Conservation (phyloP, 2,888 invertebrate genomes). For the Melolontha melolontha region DNA sequence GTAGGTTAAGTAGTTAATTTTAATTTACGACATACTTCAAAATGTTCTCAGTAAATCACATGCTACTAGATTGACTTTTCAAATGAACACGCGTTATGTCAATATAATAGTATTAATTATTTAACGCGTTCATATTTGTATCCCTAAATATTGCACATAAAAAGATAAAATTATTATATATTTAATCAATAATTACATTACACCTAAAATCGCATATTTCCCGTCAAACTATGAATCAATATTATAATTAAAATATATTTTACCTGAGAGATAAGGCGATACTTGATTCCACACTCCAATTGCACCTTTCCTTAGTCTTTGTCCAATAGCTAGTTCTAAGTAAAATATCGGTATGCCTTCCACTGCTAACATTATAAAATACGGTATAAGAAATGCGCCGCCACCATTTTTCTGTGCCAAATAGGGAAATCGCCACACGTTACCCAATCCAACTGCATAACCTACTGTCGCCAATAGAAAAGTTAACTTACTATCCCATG, state of each 20-base stretch:
- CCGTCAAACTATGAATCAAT: too few relatives aligned
- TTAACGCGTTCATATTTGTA: too few relatives aligned
- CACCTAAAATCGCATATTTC: too few relatives aligned
- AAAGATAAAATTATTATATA: too few relatives aligned
- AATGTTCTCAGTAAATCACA: too few relatives aligned
- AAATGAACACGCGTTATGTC: too few relatives aligned
- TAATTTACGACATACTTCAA: too few relatives aligned
- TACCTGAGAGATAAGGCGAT: conserved; percentile 82
- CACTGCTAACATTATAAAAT: conserved; percentile 93
- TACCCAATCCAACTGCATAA: conserved; percentile 89
- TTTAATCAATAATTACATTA: too few relatives aligned
- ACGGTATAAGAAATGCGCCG: conserved; percentile 96
- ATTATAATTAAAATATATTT: conserved; percentile 27
- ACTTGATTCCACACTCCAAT: conserved; percentile 97
- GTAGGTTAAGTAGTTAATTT: too few relatives aligned
- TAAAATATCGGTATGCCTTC: conserved; percentile 98
- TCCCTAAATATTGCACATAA: too few relatives aligned
- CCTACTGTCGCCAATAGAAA: conserved; percentile 94
- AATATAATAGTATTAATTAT: too few relatives aligned
- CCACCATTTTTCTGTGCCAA: conserved; percentile 95
- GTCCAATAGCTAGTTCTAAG: conserved; percentile 94
- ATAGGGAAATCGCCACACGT: conserved; percentile 96
- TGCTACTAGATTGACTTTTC: too few relatives aligned
- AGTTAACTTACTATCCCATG: conserved; percentile 94
- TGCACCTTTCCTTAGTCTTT: conserved; percentile 91